Percentiles rank a stretch among this genome's conserved stretches.
Evolutionary conservation across 2,113 vertebrate species (phyloP).

Genomic region (Macaca nemestrina): DNA sequence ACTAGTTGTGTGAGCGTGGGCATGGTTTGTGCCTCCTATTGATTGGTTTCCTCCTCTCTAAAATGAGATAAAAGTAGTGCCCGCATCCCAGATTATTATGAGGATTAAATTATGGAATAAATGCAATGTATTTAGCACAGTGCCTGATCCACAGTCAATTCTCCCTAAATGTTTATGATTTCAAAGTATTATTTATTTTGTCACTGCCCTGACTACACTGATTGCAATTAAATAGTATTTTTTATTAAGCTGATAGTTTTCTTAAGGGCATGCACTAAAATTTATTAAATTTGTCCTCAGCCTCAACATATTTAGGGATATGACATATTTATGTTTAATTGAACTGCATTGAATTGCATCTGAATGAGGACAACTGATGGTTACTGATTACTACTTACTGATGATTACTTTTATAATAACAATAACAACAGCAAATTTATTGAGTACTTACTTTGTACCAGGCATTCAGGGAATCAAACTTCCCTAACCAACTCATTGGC

Average conservation of each 20-base stretch:
- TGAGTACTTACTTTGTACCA: not conserved
- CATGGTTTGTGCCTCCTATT: not conserved
- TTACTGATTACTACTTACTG: not conserved
- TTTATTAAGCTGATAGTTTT: not conserved
- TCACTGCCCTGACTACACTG: not conserved
- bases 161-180: not conserved
- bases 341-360: not conserved
- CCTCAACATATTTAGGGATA: not conserved
- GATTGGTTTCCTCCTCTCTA: not conserved
- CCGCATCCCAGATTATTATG: not conserved
- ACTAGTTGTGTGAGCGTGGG: not conserved
- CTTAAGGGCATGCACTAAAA: not conserved
- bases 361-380: not conserved
- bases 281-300: not conserved
- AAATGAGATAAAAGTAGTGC: not conserved
- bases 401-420: not conserved
- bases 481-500: not conserved
- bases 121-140: not conserved
- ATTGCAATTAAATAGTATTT: constrained; percentile 15
- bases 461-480: not conserved
- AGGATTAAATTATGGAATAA: not conserved
- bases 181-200: not conserved
- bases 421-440: not conserved
- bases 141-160: not conserved
- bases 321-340: not conserved